Base-by-base conservation (phyloP, 2,888 invertebrate species). In the Chaitophorus viminalis region DNA sequence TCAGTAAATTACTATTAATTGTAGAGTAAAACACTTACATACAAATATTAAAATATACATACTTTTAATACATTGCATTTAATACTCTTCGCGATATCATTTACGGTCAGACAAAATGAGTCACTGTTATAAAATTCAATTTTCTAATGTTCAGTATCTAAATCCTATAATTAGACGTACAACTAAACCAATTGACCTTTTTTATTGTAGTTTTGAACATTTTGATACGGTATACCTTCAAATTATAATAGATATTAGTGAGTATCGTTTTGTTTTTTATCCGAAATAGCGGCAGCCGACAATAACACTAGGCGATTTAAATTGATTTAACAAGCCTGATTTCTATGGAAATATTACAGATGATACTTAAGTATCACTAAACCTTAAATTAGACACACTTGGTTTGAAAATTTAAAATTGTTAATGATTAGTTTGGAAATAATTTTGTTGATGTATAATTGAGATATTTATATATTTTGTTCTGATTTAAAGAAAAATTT, bases 181-280 rank as follows among this genome's bases (percentile, higher is more conserved):
- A 54, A n/a, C n/a, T 65, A 65, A 21, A 25, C 21, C 18, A 78
- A 46, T 82, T 46, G 33, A 52, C 52, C 31, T 70, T 46, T 82
- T 70, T 46, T 18, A n/a, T 70, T 52, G 25, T 68, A 68, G n/a
- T 81, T 81, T 81, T 29, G 33, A 60, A 78, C 39, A 68, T 68
- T 81, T 81, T 21, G 39, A 65, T 29, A 65, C n/a, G 79, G 65
- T 29, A 39, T 65, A 65, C 65, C 65, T n/a, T 9, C n/a, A n/a
- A 65, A 65, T 65, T 3, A n/a, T 65, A 65, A 65, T 65, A n/a
- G n/a, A 65, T 65, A 65, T 65, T n/a, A 5, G n/a, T 8, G 21
- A 33, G 33, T 21, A 17, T 18, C 33, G 29, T 33, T 81, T 79
- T 36, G 14, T 79, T 65, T 60, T 79, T 18, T 36, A 39, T 65